A percentile compares a stretch with the other conserved stretches of the same genome.
Conservation (phyloP, 2,888 invertebrate genomes). For the Trichopria drosophilae region DNA sequence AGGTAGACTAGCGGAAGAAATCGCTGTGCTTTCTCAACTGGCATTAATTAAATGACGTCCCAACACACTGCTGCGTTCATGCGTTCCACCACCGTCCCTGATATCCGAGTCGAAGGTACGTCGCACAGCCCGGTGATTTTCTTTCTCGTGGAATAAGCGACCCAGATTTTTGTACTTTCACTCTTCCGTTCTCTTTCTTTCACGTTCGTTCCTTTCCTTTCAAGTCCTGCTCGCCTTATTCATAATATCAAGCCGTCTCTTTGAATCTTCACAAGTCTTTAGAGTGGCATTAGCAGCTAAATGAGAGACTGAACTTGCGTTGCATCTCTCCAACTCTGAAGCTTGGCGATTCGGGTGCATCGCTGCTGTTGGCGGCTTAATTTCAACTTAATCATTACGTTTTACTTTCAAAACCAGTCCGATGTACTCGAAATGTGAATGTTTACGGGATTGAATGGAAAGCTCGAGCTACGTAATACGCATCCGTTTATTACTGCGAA, state of each 20-base stretch:
- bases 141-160: neutral
- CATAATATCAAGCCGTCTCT: conserved; percentile 1
- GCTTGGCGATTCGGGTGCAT: neutral
- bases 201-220: neutral
- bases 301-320: conserved; percentile 1
- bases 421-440: no score
- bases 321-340: conserved; percentile 4
- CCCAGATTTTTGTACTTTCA: neutral
- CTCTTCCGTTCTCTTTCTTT: neutral
- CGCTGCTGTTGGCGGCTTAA: conserved; percentile 3
- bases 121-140: no score
- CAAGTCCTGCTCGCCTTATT: conserved; percentile 6
- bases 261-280: conserved; percentile 18
- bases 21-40: conserved; percentile 1
- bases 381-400: conserved; percentile 5
- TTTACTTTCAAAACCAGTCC: no score
- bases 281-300: conserved; percentile 4
- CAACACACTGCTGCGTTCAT: neutral
- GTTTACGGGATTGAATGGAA: no score
- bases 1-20: conserved; percentile 11
- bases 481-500: no score
- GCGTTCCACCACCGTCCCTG: no score
- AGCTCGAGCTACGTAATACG: no score
- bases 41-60: conserved; percentile 18
- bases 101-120: no score